phyloP scores from a whole-genome alignment of 2,797 vertebrate species.

The Myiotriccus ornatus region DNA sequence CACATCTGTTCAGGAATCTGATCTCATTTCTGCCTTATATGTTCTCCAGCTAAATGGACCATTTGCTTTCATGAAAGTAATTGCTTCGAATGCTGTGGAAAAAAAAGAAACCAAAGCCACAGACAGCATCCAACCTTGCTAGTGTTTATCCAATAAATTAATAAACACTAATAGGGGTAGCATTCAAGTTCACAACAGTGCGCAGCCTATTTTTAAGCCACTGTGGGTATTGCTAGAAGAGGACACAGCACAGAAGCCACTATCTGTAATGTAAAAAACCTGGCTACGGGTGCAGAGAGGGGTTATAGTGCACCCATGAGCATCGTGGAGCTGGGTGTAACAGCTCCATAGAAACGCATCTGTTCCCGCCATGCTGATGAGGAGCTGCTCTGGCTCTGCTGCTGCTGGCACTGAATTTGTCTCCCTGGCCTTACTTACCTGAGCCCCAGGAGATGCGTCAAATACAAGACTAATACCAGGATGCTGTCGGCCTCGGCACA shows the following conservation, averaged over 20 bases:
- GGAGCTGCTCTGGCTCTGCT: neutral
- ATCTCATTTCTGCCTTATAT: constrained; percentile 54
- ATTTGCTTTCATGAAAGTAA: constrained; percentile 35
- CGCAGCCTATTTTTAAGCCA: neutral
- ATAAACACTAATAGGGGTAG: neutral
- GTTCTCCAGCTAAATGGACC: constrained; percentile 41
- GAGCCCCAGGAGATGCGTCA: neutral
- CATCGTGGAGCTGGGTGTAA: fast-evolving
- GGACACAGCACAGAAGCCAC: neutral
- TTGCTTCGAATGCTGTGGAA: neutral
- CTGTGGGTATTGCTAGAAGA: neutral
- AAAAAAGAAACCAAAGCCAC: constrained; percentile 5
- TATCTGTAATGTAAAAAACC: neutral
- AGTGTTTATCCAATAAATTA: constrained; percentile 36
- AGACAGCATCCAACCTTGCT: neutral
- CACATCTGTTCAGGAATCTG: constrained; percentile 60
- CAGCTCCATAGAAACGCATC: neutral
- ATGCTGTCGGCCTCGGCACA: neutral
- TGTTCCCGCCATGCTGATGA: neutral
- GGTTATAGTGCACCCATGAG: neutral
- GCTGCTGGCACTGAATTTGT: neutral
- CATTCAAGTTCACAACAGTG: neutral
- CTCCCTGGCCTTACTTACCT: neutral
- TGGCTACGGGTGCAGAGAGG: neutral
- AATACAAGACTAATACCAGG: fast-evolving